Evolutionary conservation across 2,113 vertebrate species (phyloP).

Genomic region (Paraplagusia blochii): DNA sequence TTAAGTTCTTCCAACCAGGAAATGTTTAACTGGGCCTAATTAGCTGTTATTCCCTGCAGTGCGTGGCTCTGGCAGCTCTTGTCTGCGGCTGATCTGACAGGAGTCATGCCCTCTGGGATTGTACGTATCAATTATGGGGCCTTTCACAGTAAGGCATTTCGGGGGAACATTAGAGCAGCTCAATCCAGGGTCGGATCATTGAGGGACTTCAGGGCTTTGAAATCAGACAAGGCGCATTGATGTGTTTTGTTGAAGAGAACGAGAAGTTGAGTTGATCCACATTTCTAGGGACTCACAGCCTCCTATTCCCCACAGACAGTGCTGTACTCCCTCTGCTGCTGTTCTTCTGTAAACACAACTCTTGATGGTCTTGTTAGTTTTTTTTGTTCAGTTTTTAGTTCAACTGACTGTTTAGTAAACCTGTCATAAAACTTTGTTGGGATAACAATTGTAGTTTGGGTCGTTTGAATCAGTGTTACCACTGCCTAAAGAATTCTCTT

Average conservation of each 20-base stretch:
- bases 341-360: constrained; percentile 61
- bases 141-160: constrained; percentile 56
- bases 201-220: constrained; percentile 38
- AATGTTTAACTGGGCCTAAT: constrained; percentile 78
- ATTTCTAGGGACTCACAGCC: constrained; percentile 1
- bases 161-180: constrained; percentile 67
- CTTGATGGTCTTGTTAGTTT: constrained; percentile 10
- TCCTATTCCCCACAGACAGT: constrained; percentile 32
- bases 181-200: constrained; percentile 51
- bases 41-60: constrained; percentile 67
- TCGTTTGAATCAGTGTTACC: too few relatives aligned
- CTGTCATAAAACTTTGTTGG: too few relatives aligned
- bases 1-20: constrained; percentile 83
- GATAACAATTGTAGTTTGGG: too few relatives aligned
- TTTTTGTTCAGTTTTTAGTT: background rate
- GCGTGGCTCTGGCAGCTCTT: constrained; percentile 60
- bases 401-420: background rate
- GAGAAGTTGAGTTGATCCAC: too few relatives aligned
- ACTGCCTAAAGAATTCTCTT: too few relatives aligned
- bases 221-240: constrained; percentile 27
- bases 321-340: constrained; percentile 61
- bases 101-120: constrained; percentile 71
- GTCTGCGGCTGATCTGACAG: constrained; percentile 73
- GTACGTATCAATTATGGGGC: constrained; percentile 67
- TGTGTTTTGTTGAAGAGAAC: background rate